A percentile compares a stretch with the other conserved stretches of the same genome.
These are phyloP conservation scores for Syngnathus floridae DNA, from an alignment of 2,113 vertebrate genomes.

Conservation along the genomic window DNA sequence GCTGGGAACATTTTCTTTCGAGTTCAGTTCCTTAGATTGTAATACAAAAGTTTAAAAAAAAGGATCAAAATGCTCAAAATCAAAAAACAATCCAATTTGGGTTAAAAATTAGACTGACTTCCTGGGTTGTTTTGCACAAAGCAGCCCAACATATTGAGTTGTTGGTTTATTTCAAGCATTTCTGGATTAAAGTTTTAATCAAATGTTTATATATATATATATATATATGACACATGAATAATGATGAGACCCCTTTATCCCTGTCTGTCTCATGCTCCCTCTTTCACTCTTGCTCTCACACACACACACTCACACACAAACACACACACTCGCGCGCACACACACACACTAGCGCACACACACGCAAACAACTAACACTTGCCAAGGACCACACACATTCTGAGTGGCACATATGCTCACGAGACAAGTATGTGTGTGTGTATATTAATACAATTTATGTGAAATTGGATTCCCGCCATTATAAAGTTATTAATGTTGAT, in stretches of 20 bases:
- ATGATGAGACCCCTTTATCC: too few species aligned
- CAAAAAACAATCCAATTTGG: too few species aligned
- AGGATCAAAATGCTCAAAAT: too few species aligned
- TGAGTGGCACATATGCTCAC: constrained; percentile 9
- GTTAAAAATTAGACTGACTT: too few species aligned
- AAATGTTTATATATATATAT: too few species aligned
- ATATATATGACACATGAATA: too few species aligned
- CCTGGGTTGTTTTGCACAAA: too few species aligned
- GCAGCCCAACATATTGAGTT: too few species aligned
- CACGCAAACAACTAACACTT: constrained; percentile 60
- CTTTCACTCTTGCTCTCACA: too few species aligned
- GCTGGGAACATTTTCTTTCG: background rate
- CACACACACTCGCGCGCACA: background rate
- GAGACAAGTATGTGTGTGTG: background rate
- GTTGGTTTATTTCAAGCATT: background rate
- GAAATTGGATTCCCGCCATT: background rate
- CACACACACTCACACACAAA: background rate
- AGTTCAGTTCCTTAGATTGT: background rate
- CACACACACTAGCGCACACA: constrained; percentile 1
- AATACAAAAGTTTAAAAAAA: too few species aligned
- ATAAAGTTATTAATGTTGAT: background rate
- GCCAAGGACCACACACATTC: constrained; percentile 68
- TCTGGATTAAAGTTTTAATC: background rate
- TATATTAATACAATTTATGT: too few species aligned
- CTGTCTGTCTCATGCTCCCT: too few species aligned